phyloP scores from a whole-genome alignment of 1,140 invertebrate genomes.

The Temnothorax nylanderi region DNA sequence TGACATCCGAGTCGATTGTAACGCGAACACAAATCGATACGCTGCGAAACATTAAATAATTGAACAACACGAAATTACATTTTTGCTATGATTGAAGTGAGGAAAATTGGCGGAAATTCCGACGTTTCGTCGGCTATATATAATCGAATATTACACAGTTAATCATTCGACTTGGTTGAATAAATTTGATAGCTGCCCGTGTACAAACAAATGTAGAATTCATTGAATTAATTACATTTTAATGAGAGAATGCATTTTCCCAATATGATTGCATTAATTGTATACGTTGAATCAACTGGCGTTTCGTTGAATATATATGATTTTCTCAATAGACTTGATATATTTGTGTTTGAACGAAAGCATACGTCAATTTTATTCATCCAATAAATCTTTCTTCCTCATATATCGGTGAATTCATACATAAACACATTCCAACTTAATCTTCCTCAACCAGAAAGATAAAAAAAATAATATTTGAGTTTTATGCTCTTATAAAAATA shows the following conservation, averaged over 20 bases:
- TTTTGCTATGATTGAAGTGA: neutral
- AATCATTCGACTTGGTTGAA: neutral
- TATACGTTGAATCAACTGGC: neutral
- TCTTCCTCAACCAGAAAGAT: neutral
- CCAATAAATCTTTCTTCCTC: neutral
- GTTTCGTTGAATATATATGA: neutral
- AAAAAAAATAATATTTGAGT: neutral
- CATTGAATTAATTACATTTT: neutral
- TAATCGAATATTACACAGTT: neutral
- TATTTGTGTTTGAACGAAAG: neutral
- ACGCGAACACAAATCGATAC: slow-evolving; percentile 16
- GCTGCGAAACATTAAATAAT: slow-evolving; percentile 26
- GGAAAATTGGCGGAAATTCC: neutral
- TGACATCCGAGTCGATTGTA: neutral
- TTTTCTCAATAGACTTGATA: slow-evolving; percentile 22
- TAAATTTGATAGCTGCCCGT: neutral
- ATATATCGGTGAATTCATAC: neutral
- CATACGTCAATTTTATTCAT: neutral
- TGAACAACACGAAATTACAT: neutral
- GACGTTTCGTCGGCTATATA: neutral
- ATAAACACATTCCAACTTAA: neutral
- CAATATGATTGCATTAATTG: slow-evolving; percentile 2
- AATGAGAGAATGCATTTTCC: slow-evolving; percentile 7
- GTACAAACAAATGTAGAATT: slow-evolving; percentile 21
- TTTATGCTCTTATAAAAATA: neutral